Percentiles rank a stretch among this genome's conserved stretches.
These are phyloP conservation scores for Sebastolobus alascanus DNA, from an alignment of 2,797 vertebrate species.

Conservation along the genomic window DNA sequence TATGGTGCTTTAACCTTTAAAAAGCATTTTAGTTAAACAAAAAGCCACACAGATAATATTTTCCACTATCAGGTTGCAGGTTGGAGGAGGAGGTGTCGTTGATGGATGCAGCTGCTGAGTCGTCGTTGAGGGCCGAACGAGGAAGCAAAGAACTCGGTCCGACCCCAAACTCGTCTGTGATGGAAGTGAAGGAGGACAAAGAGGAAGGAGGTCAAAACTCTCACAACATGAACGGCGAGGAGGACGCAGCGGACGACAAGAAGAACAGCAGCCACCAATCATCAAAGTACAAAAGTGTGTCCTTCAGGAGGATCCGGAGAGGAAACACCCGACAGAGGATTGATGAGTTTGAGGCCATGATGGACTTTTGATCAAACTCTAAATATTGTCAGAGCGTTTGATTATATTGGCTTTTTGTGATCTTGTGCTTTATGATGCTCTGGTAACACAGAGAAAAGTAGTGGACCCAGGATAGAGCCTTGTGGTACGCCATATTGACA, in stretches of 20 bases:
- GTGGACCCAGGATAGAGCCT: neutral
- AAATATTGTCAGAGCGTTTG: neutral
- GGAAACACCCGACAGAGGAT: slow-evolving; percentile 95
- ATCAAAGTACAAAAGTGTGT: slow-evolving; percentile 92
- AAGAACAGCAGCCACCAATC: slow-evolving; percentile 79
- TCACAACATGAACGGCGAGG: slow-evolving; percentile 58
- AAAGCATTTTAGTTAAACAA: neutral
- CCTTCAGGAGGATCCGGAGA: slow-evolving; percentile 92
- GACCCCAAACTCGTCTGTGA: slow-evolving; percentile 20
- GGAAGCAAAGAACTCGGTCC: neutral
- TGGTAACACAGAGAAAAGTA: neutral
- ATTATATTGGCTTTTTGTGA: neutral
- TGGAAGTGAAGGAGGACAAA: slow-evolving; percentile 55
- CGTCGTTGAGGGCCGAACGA: neutral
- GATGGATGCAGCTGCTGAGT: slow-evolving; percentile 43
- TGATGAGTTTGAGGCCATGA: slow-evolving; percentile 95
- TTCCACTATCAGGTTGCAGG: slow-evolving; percentile 12
- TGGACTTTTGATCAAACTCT: slow-evolving; percentile 70
- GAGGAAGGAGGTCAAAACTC: slow-evolving; percentile 46
- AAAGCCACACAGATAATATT: neutral
- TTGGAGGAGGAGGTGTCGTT: slow-evolving; percentile 29
- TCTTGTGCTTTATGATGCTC: neutral
- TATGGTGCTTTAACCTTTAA: neutral
- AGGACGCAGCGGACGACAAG: slow-evolving; percentile 65
- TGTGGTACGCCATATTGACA: neutral